A percentile compares a stretch with the other conserved stretches of the same genome.
Evolutionary conservation across 2,888 invertebrate genomes (phyloP).

Genomic region (Hydraecia micacea): DNA sequence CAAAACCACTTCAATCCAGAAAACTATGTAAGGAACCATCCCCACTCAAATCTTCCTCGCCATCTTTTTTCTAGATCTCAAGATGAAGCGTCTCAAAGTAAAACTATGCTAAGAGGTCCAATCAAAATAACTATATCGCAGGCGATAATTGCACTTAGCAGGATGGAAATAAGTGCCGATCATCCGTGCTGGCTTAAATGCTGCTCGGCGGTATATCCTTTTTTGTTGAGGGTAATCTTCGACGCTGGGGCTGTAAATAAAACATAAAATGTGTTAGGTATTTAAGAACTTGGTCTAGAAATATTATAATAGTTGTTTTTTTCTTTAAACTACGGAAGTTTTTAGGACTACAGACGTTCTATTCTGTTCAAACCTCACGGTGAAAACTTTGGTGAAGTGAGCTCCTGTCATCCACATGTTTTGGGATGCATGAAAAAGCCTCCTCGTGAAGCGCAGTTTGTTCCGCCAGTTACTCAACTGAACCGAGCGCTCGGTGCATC

Average conservation of each 20-base stretch:
- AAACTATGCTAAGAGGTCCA: constrained; percentile 72
- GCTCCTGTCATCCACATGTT: too few species aligned
- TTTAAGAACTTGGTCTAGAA: constrained; percentile 3
- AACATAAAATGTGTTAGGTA: constrained; percentile 41
- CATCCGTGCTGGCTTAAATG: constrained; percentile 42
- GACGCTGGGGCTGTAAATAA: constrained; percentile 18
- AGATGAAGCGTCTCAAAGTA: constrained; percentile 55
- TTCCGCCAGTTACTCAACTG: too few species aligned
- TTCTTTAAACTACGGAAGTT: not conserved
- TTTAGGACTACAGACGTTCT: not conserved
- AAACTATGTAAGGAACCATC: not conserved
- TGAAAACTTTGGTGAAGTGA: too few species aligned
- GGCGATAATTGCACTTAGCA: constrained; percentile 71
- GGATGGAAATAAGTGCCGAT: constrained; percentile 66
- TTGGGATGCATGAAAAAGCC: too few species aligned
- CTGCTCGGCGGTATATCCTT: constrained; percentile 27
- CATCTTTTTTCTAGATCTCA: constrained; percentile 45
- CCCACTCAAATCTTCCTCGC: not conserved
- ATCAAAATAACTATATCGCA: constrained; percentile 78
- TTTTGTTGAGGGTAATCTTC: constrained; percentile 48
- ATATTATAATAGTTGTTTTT: not conserved
- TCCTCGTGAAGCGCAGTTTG: too few species aligned
- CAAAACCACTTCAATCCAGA: too few species aligned
- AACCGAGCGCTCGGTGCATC: too few species aligned
- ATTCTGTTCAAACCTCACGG: too few species aligned